Base-by-base conservation (phyloP, 2,113 vertebrate species). In the Garra rufa region DNA sequence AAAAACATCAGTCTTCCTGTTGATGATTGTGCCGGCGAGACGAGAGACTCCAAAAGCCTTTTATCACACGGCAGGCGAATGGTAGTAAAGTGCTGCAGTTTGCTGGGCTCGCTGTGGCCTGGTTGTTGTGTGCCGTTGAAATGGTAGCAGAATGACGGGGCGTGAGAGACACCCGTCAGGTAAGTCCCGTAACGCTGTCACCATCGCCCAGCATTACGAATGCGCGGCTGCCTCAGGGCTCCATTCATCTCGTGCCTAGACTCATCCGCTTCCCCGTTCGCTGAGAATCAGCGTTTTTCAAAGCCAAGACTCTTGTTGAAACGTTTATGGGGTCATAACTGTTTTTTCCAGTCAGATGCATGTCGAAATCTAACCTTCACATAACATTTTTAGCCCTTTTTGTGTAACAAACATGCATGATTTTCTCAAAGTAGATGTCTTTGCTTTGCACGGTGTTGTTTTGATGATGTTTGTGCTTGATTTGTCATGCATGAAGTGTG, bases 61-160 rank as follows among this genome's bases (percentile, higher is more conserved):
- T 93, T 94, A 91, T 95, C 91, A 91, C 90, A 83, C 92, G 90
- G 89, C 93, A 95, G 94, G 92, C 92, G 92, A 91, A 89, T 91
- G 89, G 77, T 93, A 94, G 89, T 92, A 91, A 92, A 93, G 91
- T 93, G 92, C 91, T 93, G 93, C 91, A 92, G 88, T 89, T 88
- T 93, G 90, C 91, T 92, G 89, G 91, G 90, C 77, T 88, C 88
- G 82, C 86, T 86, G 90, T 93, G 92, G 92, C 92, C 92, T 76
- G 87, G 91, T 90, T 94, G 92, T 90, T 94, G 93, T 89, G 92
- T 91, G 90, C 88, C 90, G 24, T 89, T 94, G 84, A 93, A 92
- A 94, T 93, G 91, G 90, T 94, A 94, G 91, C 90, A 90, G 89
- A 92, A 84, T 89, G 88, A 86, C 83, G 48, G 17, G 50, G 50